These are phyloP conservation scores for Eupithecia inturbata DNA, from an alignment of 2,888 invertebrate species.

Conservation along the genomic window DNA sequence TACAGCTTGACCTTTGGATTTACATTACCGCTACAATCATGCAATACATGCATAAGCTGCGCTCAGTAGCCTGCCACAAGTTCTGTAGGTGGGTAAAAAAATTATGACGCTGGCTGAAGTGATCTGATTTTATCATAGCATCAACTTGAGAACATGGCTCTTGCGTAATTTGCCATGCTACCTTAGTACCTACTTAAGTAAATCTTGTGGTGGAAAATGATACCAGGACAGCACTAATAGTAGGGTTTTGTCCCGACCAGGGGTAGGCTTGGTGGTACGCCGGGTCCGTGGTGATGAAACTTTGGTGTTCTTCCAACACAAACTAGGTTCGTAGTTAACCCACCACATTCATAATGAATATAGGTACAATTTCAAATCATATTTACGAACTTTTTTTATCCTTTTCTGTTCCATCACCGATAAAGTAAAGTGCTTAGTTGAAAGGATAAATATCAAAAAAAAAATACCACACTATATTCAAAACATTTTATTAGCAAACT, in stretches of 20 bases:
- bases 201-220: too few relatives aligned
- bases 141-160: not conserved
- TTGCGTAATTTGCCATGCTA: not conserved
- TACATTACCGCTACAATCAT: not conserved
- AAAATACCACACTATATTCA: conserved; percentile 60
- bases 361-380: not conserved
- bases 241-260: too few relatives aligned
- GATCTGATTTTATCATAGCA: not conserved
- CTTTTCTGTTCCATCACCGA: not conserved
- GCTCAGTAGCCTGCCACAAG: not conserved
- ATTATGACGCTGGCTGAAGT: not conserved
- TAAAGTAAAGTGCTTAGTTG: not conserved
- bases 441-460: conserved; percentile 8
- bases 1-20: conserved; percentile 13
- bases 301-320: not conserved
- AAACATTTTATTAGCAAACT: conserved; percentile 84
- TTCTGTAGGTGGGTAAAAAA: not conserved
- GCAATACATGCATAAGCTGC: not conserved
- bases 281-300: too few relatives aligned
- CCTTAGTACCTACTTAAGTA: too few relatives aligned
- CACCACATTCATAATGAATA: not conserved
- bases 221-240: too few relatives aligned
- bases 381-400: not conserved
- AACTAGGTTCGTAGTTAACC: not conserved
- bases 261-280: too few relatives aligned